A percentile compares a stretch with the other conserved stretches of the same genome.
These are phyloP conservation scores for Dugesia japonica DNA, from an alignment of 2,888 invertebrate species.

Conservation along the genomic window DNA sequence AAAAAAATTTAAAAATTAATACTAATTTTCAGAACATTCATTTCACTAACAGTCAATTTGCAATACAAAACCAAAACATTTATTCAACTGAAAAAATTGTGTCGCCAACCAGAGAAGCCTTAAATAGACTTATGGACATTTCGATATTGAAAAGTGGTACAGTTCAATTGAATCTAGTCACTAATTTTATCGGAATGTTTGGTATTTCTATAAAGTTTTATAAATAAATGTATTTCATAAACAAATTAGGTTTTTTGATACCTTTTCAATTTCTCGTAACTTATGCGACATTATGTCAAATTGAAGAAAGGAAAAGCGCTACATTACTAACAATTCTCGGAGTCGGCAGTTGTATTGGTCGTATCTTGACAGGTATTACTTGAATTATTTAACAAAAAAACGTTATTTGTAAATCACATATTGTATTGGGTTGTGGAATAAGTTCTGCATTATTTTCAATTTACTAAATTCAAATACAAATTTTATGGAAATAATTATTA, in stretches of 20 bases:
- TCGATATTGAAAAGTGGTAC: background rate
- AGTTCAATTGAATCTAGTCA: background rate
- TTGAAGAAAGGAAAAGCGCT: background rate
- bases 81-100: background rate
- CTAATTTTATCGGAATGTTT: conserved; percentile 8
- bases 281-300: conserved; percentile 51
- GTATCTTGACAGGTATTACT: conserved; percentile 55
- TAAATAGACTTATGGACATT: background rate
- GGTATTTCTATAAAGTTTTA: background rate
- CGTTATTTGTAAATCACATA: no score
- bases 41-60: background rate
- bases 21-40: conserved; percentile 1
- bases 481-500: no score
- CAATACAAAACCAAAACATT: background rate
- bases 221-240: no score
- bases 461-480: no score
- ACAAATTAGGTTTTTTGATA: background rate
- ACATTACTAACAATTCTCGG: conserved; percentile 36
- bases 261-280: background rate
- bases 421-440: no score
- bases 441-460: no score
- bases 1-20: no score
- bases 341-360: conserved; percentile 57
- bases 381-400: no score
- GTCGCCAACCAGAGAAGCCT: background rate